phyloP scores from a whole-genome alignment of 2,113 vertebrate species.

The Dasypus novemcinctus region DNA sequence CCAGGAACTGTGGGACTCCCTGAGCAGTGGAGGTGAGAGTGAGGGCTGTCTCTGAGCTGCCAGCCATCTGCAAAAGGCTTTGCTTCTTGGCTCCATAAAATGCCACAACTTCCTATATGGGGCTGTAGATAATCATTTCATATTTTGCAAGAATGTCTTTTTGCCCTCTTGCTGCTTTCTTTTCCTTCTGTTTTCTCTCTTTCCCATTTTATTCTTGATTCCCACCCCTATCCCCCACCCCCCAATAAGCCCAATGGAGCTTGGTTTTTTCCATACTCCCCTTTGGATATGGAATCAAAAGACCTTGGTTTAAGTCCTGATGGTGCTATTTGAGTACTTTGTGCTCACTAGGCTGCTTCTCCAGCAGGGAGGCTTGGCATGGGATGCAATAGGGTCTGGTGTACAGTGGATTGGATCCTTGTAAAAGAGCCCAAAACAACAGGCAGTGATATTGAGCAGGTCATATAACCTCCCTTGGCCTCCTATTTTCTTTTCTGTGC shows the following conservation, averaged over 20 bases:
- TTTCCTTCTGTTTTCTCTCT: background rate
- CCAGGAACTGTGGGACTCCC: background rate
- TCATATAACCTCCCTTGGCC: background rate
- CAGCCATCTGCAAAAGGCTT: background rate
- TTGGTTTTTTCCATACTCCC: background rate
- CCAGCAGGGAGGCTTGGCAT: background rate
- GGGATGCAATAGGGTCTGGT: background rate
- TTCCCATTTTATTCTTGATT: background rate
- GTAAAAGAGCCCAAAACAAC: background rate
- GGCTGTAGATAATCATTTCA: background rate
- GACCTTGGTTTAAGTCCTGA: background rate
- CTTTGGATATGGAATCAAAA: background rate
- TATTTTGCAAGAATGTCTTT: background rate
- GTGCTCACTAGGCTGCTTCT: background rate
- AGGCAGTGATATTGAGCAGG: background rate
- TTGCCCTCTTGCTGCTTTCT: background rate
- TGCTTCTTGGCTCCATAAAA: background rate
- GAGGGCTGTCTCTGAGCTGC: background rate
- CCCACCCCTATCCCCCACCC: no score
- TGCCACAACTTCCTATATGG: background rate
- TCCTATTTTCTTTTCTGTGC: background rate
- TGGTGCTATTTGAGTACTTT: background rate
- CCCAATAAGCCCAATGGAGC: background rate
- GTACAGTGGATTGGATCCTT: background rate
- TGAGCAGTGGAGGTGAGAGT: background rate